Conservation (phyloP, 2,888 invertebrate genomes). For the Catonia carolina region DNA sequence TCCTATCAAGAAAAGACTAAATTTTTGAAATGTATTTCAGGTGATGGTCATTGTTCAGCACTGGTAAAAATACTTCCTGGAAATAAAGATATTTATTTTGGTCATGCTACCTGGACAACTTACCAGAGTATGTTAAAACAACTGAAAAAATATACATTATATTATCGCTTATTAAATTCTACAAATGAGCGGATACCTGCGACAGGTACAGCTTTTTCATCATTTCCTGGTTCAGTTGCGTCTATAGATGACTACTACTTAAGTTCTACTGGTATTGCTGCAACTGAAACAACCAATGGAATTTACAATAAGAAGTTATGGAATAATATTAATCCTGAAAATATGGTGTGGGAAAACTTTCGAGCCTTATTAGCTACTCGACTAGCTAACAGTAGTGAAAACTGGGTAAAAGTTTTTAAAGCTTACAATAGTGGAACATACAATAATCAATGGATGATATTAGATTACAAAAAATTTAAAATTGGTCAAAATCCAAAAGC, state of each 20-base stretch:
- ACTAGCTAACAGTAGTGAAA: slow-evolving; percentile 59
- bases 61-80: slow-evolving; percentile 58
- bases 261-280: slow-evolving; percentile 50
- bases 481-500: background rate
- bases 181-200: slow-evolving; percentile 54
- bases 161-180: slow-evolving; percentile 53
- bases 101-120: slow-evolving; percentile 62
- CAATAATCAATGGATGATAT: slow-evolving; percentile 78
- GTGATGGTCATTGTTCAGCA: slow-evolving; percentile 57
- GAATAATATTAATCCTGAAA: slow-evolving; percentile 30
- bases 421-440: slow-evolving; percentile 71
- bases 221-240: slow-evolving; percentile 76
- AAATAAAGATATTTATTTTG: slow-evolving; percentile 51
- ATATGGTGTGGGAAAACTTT: slow-evolving; percentile 51
- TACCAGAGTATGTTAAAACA: slow-evolving; percentile 76
- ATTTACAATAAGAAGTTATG: slow-evolving; percentile 65
- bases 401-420: slow-evolving; percentile 65
- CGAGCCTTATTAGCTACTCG: slow-evolving; percentile 78
- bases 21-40: slow-evolving; percentile 30
- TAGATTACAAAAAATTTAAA: slow-evolving; percentile 46
- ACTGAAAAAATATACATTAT: slow-evolving; percentile 75
- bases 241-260: slow-evolving; percentile 79
- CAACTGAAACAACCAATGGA: slow-evolving; percentile 69
- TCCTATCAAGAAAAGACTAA: too few relatives aligned
- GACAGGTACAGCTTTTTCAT: slow-evolving; percentile 64